phyloP scores from a whole-genome alignment of 2,888 invertebrate species.

The Clivina fossor region DNA sequence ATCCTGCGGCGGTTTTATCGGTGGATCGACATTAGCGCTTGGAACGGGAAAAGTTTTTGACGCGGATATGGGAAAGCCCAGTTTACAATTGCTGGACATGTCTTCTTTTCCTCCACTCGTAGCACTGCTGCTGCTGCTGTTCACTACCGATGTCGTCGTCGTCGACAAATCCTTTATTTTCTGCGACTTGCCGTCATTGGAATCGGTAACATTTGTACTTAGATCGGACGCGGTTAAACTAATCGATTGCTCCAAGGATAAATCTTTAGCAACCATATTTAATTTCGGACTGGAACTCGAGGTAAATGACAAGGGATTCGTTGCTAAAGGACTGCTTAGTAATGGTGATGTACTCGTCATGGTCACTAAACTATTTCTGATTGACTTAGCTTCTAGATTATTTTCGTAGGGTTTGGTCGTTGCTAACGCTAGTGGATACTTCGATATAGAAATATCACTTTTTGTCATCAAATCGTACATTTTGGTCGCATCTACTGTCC shows the following conservation, averaged over 20 bases:
- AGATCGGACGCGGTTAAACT: constrained; percentile 15
- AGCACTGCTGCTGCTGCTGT: constrained; percentile 35
- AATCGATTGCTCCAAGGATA: constrained; percentile 18
- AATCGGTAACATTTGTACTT: constrained; percentile 4
- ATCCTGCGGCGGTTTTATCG: constrained; percentile 53
- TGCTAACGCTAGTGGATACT: constrained; percentile 48
- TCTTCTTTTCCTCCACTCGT: constrained; percentile 47
- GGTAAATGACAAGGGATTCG: constrained; percentile 31
- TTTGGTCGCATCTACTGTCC: constrained; percentile 47
- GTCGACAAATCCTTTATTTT: constrained; percentile 22
- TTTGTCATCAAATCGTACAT: constrained; percentile 48
- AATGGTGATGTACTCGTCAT: constrained; percentile 28
- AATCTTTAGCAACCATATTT: constrained; percentile 25
- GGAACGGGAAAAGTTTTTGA: constrained; percentile 44
- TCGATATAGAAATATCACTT: constrained; percentile 43
- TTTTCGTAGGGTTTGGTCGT: constrained; percentile 48
- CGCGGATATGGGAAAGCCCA: constrained; percentile 43
- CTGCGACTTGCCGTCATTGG: constrained; percentile 5
- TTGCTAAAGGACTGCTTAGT: constrained; percentile 27
- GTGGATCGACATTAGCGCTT: constrained; percentile 5
- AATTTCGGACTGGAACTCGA: constrained; percentile 31
- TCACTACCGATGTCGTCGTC: constrained; percentile 3
- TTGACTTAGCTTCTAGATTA: constrained; percentile 47
- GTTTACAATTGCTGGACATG: constrained; percentile 43
- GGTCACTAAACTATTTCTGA: constrained; percentile 46